phyloP scores from a whole-genome alignment of 2,888 invertebrate genomes.

The Polyploca ridens region DNA sequence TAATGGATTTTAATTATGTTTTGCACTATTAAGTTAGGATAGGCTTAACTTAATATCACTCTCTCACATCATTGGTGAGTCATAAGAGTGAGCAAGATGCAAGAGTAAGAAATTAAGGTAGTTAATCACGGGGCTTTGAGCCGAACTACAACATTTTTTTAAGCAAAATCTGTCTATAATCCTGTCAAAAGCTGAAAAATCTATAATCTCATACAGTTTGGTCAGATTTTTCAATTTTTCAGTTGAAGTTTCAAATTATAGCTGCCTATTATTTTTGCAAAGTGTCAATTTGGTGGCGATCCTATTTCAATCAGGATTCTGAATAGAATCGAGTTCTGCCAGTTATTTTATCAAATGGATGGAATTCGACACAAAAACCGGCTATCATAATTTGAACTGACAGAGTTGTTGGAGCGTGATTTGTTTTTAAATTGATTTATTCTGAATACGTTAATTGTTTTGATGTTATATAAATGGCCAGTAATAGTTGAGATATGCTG shows the following conservation, averaged over 20 bases:
- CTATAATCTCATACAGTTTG: not conserved
- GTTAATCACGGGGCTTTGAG: no score
- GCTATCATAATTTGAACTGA: slow-evolving; percentile 2
- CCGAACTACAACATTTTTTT: no score
- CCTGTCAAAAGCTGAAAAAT: not conserved
- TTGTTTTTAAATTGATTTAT: slow-evolving; percentile 4
- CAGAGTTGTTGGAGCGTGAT: not conserved
- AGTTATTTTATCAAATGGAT: not conserved
- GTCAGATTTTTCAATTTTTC: not conserved
- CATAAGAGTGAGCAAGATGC: no score
- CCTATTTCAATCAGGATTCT: not conserved
- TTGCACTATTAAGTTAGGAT: no score
- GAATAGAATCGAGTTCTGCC: not conserved
- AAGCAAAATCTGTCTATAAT: no score
- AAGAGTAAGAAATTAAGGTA: no score
- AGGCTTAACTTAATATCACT: no score
- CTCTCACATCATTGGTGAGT: no score
- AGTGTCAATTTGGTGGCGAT: not conserved
- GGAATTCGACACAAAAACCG: not conserved
- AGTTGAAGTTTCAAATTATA: slow-evolving; percentile 5
- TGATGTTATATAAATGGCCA: not conserved
- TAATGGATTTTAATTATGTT: no score
- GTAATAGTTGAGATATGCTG: not conserved
- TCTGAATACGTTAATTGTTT: not conserved
- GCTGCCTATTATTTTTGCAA: not conserved